Evolutionary conservation across 2,888 invertebrate species (phyloP).

Genomic region (Apamea sordens): DNA sequence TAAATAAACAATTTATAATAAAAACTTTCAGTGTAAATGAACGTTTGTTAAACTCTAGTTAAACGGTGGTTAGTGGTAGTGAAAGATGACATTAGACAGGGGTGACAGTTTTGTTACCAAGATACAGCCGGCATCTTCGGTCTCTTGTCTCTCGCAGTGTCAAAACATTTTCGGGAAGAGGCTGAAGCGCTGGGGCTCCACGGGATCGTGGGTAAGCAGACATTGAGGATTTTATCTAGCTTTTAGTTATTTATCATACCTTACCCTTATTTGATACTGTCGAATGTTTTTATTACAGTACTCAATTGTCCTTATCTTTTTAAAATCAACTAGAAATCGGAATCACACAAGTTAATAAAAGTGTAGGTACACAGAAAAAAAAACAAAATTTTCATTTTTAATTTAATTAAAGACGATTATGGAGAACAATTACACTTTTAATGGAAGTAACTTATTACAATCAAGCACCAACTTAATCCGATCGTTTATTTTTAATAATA

Average conservation of each 20-base stretch:
- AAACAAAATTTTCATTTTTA: neutral
- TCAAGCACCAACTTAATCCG: neutral
- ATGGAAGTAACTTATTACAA: neutral
- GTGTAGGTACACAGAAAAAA: neutral
- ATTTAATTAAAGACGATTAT: neutral
- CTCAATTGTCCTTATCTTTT: neutral
- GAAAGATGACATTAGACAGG: constrained; percentile 88
- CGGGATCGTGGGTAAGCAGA: constrained; percentile 93
- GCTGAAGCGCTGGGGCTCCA: constrained; percentile 93
- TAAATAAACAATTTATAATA: constrained; percentile 43
- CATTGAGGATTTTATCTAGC: neutral
- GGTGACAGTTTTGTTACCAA: constrained; percentile 87
- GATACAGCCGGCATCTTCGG: constrained; percentile 88
- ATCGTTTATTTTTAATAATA: constrained; percentile 12
- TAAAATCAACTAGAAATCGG: neutral
- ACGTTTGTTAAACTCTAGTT: constrained; percentile 33
- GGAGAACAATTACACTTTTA: neutral
- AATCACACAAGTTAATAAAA: neutral
- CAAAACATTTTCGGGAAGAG: constrained; percentile 92
- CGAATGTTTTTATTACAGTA: constrained; percentile 13
- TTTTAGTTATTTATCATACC: neutral
- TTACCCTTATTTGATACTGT: neutral
- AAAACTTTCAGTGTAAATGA: constrained; percentile 47
- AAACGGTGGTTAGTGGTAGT: constrained; percentile 69
- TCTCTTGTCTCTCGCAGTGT: constrained; percentile 89